A percentile compares a stretch with the other conserved stretches of the same genome.
Conservation (phyloP, 2,888 invertebrate species). For the Synergus laeviventris region DNA sequence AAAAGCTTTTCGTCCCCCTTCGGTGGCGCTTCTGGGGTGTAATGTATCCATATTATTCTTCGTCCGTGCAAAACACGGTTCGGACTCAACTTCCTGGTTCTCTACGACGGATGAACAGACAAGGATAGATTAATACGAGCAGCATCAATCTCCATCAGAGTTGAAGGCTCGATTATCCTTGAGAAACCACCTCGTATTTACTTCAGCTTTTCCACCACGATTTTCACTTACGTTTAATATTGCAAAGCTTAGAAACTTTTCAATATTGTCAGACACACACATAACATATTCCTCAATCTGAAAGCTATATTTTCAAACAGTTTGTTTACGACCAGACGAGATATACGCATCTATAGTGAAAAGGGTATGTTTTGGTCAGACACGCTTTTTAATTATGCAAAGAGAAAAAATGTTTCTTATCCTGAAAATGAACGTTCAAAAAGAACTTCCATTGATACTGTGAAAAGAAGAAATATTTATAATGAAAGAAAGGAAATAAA, state of each 20-base stretch:
- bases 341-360: too few relatives aligned
- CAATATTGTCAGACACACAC: slow-evolving; percentile 8
- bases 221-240: slow-evolving; percentile 42
- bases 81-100: slow-evolving; percentile 2
- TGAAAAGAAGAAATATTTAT: too few relatives aligned
- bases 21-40: slow-evolving; percentile 5
- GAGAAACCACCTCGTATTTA: slow-evolving; percentile 48
- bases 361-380: too few relatives aligned
- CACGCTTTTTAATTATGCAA: too few relatives aligned
- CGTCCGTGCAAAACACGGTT: slow-evolving; percentile 48
- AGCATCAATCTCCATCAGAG: slow-evolving; percentile 68
- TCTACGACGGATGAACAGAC: slow-evolving; percentile 48
- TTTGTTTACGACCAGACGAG: neutral
- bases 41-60: slow-evolving; percentile 63
- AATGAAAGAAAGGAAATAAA: too few relatives aligned
- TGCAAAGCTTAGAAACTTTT: slow-evolving; percentile 13
- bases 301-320: neutral
- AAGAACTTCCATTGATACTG: too few relatives aligned
- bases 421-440: too few relatives aligned
- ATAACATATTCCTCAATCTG: slow-evolving; percentile 10
- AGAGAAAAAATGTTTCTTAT: too few relatives aligned
- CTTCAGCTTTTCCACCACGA: slow-evolving; percentile 24
- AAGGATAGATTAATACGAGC: slow-evolving; percentile 66
- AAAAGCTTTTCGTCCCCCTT: slow-evolving; percentile 11
- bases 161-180: slow-evolving; percentile 57